A percentile compares a stretch with the other conserved stretches of the same genome.
These are phyloP conservation scores for Petromus typicus DNA, from an alignment of 2,113 vertebrate genomes.

Conservation along the genomic window DNA sequence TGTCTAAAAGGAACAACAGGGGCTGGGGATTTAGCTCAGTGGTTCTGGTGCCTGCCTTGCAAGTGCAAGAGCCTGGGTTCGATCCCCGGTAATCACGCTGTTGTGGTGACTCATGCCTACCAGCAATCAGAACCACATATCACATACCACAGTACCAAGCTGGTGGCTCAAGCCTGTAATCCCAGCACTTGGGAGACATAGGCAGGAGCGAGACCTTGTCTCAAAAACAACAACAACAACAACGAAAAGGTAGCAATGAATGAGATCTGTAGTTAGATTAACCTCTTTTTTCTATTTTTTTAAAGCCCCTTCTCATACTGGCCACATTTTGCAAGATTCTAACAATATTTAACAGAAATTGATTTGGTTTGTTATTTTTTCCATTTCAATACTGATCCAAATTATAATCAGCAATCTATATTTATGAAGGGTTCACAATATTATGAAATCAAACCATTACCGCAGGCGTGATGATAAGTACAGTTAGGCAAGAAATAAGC, in stretches of 20 bases:
- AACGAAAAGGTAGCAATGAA: not conserved
- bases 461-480: constrained; percentile 41
- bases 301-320: not conserved
- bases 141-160: too few species aligned
- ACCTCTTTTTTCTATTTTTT: not conserved
- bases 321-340: not conserved
- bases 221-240: not conserved
- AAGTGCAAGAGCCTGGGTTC: too few species aligned
- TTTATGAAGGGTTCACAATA: constrained; percentile 27
- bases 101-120: too few species aligned
- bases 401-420: constrained; percentile 61
- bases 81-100: too few species aligned
- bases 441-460: constrained; percentile 45
- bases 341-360: constrained; percentile 55
- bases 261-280: not conserved
- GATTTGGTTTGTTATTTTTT: constrained; percentile 46
- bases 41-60: too few species aligned
- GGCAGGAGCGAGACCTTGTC: not conserved
- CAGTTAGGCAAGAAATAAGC: constrained; percentile 29
- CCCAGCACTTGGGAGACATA: too few species aligned
- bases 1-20: too few species aligned
- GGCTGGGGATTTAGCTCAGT: too few species aligned
- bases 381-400: constrained; percentile 58
- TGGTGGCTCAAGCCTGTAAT: too few species aligned
- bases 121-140: too few species aligned